Evolutionary conservation across 2,888 invertebrate genomes (phyloP), one percentile per base, ranked within the genome.

Genomic region (Biston stratarius): DNA sequence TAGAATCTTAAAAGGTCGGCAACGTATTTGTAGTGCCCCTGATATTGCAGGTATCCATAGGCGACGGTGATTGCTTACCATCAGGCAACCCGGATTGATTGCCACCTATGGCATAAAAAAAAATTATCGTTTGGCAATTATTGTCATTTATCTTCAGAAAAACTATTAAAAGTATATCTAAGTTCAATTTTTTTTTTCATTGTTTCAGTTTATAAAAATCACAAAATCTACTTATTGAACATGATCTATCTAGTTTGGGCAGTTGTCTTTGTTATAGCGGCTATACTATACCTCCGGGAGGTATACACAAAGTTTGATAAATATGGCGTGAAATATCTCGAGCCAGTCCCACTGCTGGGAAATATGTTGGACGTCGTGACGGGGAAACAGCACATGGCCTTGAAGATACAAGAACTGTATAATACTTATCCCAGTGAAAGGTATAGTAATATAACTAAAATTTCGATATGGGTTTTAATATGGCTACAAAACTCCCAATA

Each of bases 381-480:
- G n/a, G 14, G 71, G 63, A 58, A 66, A 12, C 64, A 74, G 5
- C 83, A 83, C 45, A 61, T 85, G 8, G 44, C 75, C 0, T 75
- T 80, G 0, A 71, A 81, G 0, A 34, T 80, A 0, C 24, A 76
- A 0, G 72, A 60, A 1, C 14, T 78, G 5, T 86, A 85, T 61
- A 61, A 75, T 0, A 55, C 64, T 0, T 87, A 81, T 65, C 78
- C 82, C 0, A 74, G 76, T n/a, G 77, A 84, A 66, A 85, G 80
- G 90, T 89, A 58, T 3, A n/a, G 6, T 14, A 14, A n/a, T 6
- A 0, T 14, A 38, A 38, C 38, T 38, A 0, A 38, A 38, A 38
- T 1, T 24, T 24, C 24, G 24, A 24, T 24, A 24, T 24, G 24
- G 1, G 24, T 24, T 24, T 24, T 24, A 24, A 24, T 24, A 24